Evolutionary conservation across 2,113 vertebrate genomes (phyloP).

Genomic region (Onychorhynchus coronatus): DNA sequence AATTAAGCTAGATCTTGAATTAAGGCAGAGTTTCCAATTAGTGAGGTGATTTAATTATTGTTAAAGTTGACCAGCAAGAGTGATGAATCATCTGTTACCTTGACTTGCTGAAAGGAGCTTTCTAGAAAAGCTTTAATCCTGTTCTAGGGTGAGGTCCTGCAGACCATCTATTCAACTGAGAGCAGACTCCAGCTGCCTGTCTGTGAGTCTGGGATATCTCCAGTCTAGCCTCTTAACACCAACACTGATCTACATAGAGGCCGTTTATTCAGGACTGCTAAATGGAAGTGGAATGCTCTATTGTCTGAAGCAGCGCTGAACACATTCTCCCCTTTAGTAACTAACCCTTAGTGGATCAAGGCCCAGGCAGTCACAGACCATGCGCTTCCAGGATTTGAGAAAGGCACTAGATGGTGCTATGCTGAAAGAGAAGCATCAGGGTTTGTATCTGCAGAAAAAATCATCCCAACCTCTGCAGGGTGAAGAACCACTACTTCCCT

Average conservation of each 20-base stretch:
- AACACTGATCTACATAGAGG: accelerated
- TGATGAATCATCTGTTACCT: neutral
- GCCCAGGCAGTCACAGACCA: neutral
- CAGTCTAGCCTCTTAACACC: accelerated
- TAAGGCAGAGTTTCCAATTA: neutral
- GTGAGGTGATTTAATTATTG: accelerated
- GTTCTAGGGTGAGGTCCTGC: neutral
- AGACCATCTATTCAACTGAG: neutral
- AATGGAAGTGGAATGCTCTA: neutral
- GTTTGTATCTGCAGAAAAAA: neutral
- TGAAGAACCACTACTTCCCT: neutral
- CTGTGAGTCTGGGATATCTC: accelerated
- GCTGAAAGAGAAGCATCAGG: neutral
- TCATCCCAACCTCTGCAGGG: accelerated
- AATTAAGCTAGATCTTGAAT: neutral
- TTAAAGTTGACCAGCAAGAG: neutral
- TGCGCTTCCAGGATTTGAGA: neutral
- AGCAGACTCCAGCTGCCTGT: neutral
- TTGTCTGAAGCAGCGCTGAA: neutral
- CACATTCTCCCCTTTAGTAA: neutral
- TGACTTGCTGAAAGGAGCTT: neutral
- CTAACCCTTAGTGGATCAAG: neutral
- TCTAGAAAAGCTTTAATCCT: neutral
- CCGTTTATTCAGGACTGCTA: accelerated
- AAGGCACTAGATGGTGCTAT: neutral